These are phyloP conservation scores for Gasterosteus aculeatus DNA, from an alignment of 2,113 vertebrate genomes.

Conservation along the genomic window DNA sequence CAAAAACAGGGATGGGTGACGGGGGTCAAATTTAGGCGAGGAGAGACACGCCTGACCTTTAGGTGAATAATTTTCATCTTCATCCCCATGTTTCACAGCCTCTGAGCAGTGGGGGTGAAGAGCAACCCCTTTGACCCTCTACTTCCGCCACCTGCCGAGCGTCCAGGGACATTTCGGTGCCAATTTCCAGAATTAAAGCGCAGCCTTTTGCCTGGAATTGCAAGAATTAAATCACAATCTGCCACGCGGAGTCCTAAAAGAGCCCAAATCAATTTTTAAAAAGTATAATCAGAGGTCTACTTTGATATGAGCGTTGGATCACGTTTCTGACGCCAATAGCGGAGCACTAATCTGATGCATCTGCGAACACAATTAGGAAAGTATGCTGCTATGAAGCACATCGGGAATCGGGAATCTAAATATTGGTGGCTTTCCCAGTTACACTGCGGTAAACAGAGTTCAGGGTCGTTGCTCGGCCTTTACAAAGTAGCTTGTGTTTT, in stretches of 20 bases:
- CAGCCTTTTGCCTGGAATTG: conserved; percentile 32
- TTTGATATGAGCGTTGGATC: conserved; percentile 39
- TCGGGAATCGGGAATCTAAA: conserved; percentile 38
- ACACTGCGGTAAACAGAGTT: conserved; percentile 43
- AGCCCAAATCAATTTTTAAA: conserved; percentile 14
- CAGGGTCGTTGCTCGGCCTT: conserved; percentile 41
- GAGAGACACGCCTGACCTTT: conserved; percentile 75
- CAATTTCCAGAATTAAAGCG: conserved; percentile 20
- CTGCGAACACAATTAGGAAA: conserved; percentile 19
- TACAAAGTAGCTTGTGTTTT: conserved; percentile 21
- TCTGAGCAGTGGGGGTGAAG: conserved; percentile 53
- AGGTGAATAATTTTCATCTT: conserved; percentile 71
- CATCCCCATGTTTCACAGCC: conserved; percentile 72
- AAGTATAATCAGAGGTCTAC: conserved; percentile 17
- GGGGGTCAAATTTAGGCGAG: conserved; percentile 16
- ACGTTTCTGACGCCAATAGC: conserved; percentile 26
- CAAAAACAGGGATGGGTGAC: not conserved
- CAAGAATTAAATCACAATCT: conserved; percentile 35
- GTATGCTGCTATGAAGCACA: conserved; percentile 15
- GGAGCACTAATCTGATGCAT: conserved; percentile 31
- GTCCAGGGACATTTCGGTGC: not conserved
- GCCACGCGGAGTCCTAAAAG: conserved; percentile 14
- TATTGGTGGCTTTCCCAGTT: conserved; percentile 38
- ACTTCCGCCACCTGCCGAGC: not conserved
- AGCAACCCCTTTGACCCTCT: conserved; percentile 49